A percentile compares a stretch with the other conserved stretches of the same genome.
Conservation (phyloP, 2,797 vertebrate species). For the Phrynocephalus forsythii region DNA sequence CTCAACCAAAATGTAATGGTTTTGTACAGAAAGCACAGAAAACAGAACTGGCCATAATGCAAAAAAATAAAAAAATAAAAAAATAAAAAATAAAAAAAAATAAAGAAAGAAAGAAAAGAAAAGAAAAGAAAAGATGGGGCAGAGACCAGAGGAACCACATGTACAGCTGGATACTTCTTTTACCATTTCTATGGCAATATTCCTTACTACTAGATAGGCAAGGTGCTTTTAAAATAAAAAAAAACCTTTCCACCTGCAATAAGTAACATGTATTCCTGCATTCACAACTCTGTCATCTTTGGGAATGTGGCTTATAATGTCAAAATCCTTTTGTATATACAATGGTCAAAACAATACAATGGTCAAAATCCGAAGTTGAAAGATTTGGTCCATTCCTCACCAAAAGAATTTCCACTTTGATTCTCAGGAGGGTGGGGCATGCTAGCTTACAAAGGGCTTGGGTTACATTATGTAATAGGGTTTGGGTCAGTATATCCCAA, state of each 20-base stretch:
- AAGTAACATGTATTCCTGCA: not conserved
- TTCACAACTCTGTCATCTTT: not conserved
- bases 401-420: too few species aligned
- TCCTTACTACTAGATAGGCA: not conserved
- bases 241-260: not conserved
- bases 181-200: not conserved
- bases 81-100: too few species aligned
- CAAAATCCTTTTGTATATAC: too few species aligned
- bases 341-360: too few species aligned
- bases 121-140: too few species aligned
- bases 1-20: not conserved
- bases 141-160: not conserved
- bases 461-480: too few species aligned
- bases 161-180: not conserved
- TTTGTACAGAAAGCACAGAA: not conserved
- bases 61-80: too few species aligned
- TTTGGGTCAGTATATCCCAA: not conserved
- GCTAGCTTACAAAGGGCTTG: too few species aligned
- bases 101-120: too few species aligned
- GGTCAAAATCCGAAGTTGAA: too few species aligned
- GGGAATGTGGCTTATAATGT: not conserved
- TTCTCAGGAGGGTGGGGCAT: too few species aligned
- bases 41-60: not conserved
- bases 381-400: too few species aligned
- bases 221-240: not conserved